A percentile compares a stretch with the other conserved stretches of the same genome.
phyloP scores from a whole-genome alignment of 1,140 invertebrate species.

The Zaprionus ghesquierei region DNA sequence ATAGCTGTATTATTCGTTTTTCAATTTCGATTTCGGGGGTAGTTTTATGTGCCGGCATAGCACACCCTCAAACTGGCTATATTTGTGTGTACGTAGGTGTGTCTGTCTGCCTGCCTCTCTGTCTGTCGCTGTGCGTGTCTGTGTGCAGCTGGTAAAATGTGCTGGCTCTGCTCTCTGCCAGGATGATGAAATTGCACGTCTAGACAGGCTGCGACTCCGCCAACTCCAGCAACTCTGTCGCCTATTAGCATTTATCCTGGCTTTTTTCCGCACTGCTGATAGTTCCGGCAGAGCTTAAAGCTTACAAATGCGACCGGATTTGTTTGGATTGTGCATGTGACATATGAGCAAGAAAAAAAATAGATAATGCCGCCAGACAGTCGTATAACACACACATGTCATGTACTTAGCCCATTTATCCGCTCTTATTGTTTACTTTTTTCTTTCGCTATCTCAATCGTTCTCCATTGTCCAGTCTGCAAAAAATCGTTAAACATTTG shows the following conservation, averaged over 20 bases:
- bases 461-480: not conserved
- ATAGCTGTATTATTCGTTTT: conserved; percentile 28
- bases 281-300: conserved; percentile 37
- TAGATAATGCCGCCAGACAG: conserved; percentile 1
- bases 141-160: conserved; percentile 39
- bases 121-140: conserved; percentile 9
- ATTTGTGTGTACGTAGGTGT: conserved; percentile 25
- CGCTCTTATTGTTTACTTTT: conserved; percentile 21
- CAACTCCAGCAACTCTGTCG: conserved; percentile 19
- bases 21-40: conserved; percentile 61
- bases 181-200: conserved; percentile 67
- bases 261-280: conserved; percentile 9
- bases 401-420: not conserved
- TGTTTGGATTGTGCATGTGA: conserved; percentile 51
- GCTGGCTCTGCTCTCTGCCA: conserved; percentile 36
- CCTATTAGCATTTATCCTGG: conserved; percentile 46
- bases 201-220: conserved; percentile 49
- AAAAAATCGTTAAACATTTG: conserved; percentile 34
- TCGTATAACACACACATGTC: not conserved
- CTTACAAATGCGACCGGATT: conserved; percentile 30
- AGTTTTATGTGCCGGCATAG: conserved; percentile 54
- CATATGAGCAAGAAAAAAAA: conserved; percentile 9
- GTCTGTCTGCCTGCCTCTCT: conserved; percentile 8
- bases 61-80: conserved; percentile 64
- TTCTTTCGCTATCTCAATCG: conserved; percentile 11